Conservation (phyloP, 2,113 vertebrate genomes). For the Pelmatolapia mariae region DNA sequence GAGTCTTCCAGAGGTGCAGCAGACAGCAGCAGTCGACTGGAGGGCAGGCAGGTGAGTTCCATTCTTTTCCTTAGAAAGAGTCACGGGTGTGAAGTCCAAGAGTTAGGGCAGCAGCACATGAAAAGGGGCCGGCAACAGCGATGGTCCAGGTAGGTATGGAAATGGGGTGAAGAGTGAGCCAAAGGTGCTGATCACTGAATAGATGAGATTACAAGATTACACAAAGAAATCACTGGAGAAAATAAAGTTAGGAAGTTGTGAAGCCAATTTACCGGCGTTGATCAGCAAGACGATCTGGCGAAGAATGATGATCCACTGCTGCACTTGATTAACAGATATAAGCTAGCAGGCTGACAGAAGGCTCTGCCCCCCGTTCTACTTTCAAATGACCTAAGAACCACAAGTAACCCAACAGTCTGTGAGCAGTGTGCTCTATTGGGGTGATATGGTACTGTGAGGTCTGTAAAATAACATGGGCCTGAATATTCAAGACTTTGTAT, state of each 20-base stretch:
- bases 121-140: not conserved
- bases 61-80: not conserved
- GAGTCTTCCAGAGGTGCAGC: not conserved
- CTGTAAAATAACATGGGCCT: not conserved
- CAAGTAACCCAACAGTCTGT: not conserved
- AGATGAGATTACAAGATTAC: not conserved
- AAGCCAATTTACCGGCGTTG: not conserved
- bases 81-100: not conserved
- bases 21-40: not conserved
- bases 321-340: not conserved
- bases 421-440: not conserved
- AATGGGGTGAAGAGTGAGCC: not conserved
- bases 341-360: not conserved
- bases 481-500: not conserved
- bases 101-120: not conserved
- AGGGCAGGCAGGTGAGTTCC: not conserved
- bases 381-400: not conserved
- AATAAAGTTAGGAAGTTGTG: not conserved
- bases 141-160: not conserved
- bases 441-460: not conserved
- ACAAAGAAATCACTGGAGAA: not conserved
- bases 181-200: not conserved
- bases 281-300: not conserved
- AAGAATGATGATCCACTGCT: not conserved
- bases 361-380: not conserved